Base-by-base conservation (phyloP, 2,888 invertebrate species). In the Ecliptopera silaceata region DNA sequence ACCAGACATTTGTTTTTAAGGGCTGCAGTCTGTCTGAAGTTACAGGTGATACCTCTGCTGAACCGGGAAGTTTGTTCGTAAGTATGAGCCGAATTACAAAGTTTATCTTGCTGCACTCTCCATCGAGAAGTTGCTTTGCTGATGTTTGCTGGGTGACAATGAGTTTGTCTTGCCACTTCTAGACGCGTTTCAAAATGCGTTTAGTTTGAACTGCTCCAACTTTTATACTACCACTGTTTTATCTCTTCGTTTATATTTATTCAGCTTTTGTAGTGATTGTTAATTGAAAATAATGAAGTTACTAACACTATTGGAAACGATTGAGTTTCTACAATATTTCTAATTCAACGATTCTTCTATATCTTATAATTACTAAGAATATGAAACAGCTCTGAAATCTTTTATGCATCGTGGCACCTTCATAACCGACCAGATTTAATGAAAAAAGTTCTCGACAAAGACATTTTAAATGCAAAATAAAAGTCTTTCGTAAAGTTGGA, bases 91-190 rank as follows among this genome's bases (percentile, higher is more conserved):
- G 75, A 81, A 79, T 80, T 74, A 68, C 72, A 70, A 83, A 84
- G 80, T 82, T 82, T 82, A 77, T 78, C 79, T 79, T 75, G 66
- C 70, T 69, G 58, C 45, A 65, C 74, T 75, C 77, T 77, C 79
- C 77, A 80, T 78, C 78, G 80, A 75, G 76, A 81, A 81, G 72
- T 81, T 80, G 77, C 79, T 76, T 75, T 69, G 69, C 70, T 71
- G 68, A 74, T 80, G 77, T 79, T 80, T 79, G 77, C 66, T 61
- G 69, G 67, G 73, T 76, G 77, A 82, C 80, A 82, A 81, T 84
- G 80, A 83, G 80, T 81, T 84, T 81, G 79, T 80, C 79, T 83
- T 82, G 75, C 72, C 75, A 82, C 79, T 84, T 77, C 72, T 70
- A 79, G 77, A 81, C 77, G 77, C 75, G 74, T 77, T 72, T 71